Evolutionary conservation across 2,888 invertebrate genomes (phyloP).

Genomic region (Xylocampa areola): DNA sequence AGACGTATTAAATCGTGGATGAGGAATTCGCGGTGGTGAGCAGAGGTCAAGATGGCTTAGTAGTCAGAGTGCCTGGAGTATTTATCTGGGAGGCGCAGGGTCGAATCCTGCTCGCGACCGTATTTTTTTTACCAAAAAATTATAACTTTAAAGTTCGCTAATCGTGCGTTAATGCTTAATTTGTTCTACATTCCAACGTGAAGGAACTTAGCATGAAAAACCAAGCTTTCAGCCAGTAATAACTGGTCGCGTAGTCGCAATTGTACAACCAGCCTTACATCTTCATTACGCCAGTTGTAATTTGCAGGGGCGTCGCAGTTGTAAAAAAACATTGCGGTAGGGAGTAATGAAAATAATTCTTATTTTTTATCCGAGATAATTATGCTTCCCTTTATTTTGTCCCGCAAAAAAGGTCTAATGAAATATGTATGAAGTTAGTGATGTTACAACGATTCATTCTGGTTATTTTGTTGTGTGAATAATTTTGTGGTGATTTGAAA

Average conservation of each 20-base stretch:
- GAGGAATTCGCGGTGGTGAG: too few species aligned
- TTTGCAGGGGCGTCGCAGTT: constrained; percentile 50
- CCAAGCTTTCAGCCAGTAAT: background rate
- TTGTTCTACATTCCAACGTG: too few species aligned
- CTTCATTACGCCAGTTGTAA: constrained; percentile 57
- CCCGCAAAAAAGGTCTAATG: constrained; percentile 36
- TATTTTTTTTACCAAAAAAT: too few species aligned
- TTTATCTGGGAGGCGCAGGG: too few species aligned
- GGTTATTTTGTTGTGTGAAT: constrained; percentile 23
- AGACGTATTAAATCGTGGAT: too few species aligned
- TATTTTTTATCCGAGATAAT: constrained; percentile 48
- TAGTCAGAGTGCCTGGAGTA: too few species aligned
- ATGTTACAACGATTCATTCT: constrained; percentile 37
- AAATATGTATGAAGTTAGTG: constrained; percentile 43
- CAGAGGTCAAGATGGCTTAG: too few species aligned
- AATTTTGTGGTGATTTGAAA: constrained; percentile 20
- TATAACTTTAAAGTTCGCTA: too few species aligned
- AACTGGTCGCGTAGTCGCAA: constrained; percentile 1
- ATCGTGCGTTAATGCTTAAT: too few species aligned
- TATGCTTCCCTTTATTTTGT: constrained; percentile 43
- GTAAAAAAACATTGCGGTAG: constrained; percentile 42
- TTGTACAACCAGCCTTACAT: constrained; percentile 23
- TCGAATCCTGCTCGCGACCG: too few species aligned
- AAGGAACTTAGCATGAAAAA: background rate
- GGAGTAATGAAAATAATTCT: constrained; percentile 52